Conservation (phyloP, 2,113 vertebrate genomes). For the Pao palembangensis region DNA sequence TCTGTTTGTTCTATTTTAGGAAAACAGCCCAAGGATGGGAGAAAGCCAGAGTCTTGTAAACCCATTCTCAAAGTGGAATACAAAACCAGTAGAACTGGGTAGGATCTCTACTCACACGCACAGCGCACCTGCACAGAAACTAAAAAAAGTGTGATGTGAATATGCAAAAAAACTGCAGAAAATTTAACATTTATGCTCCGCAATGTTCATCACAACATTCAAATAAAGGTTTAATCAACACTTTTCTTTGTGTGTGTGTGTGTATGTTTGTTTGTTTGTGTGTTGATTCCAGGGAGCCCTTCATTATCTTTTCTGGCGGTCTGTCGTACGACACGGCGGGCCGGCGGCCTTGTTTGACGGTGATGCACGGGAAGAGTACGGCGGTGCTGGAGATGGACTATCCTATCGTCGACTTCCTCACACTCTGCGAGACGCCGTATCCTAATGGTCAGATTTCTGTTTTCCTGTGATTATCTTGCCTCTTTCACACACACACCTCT, state of each 20-base stretch:
- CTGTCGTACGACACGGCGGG: constrained; percentile 96
- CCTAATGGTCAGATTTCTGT: constrained; percentile 80
- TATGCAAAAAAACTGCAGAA: neutral
- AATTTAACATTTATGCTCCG: neutral
- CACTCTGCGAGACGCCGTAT: constrained; percentile 97
- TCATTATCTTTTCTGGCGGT: constrained; percentile 97
- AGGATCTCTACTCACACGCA: constrained; percentile 41
- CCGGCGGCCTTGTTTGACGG: constrained; percentile 94
- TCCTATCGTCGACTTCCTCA: constrained; percentile 97
- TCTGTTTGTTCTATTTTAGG: constrained; percentile 80
- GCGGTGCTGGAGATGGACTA: constrained; percentile 99
- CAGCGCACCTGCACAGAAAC: no score
- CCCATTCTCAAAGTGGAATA: constrained; percentile 99
- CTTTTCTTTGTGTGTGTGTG: no score
- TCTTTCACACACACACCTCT: constrained; percentile 20
- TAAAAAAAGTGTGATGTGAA: no score
- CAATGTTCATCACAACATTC: no score
- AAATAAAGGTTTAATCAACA: no score
- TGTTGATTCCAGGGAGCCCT: constrained; percentile 83
- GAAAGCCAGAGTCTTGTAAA: constrained; percentile 99
- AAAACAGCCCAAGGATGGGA: constrained; percentile 98
- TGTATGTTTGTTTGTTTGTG: neutral
- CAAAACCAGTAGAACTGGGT: constrained; percentile 95
- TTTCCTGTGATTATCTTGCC: neutral
- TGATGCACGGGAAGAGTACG: constrained; percentile 98